Evolutionary conservation across 2,888 invertebrate genomes (phyloP).

Genomic region (Drosophila sordidula): DNA sequence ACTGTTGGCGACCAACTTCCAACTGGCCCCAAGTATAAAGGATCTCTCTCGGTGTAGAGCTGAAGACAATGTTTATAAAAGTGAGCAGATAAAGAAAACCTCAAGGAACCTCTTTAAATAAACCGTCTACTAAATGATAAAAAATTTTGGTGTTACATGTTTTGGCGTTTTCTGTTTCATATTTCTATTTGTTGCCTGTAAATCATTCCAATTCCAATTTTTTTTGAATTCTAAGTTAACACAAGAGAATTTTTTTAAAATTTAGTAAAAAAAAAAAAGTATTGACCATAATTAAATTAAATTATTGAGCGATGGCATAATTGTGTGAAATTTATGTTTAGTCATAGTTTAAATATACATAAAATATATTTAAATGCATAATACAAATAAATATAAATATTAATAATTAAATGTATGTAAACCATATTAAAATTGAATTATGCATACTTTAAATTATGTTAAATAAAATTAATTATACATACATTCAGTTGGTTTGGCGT

Average conservation of each 20-base stretch:
- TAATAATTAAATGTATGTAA: constrained; percentile 75
- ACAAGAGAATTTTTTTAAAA: constrained; percentile 43
- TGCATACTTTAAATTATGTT: constrained; percentile 78
- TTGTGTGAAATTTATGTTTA: constrained; percentile 76
- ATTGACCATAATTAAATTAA: constrained; percentile 52
- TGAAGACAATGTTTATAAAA: constrained; percentile 32
- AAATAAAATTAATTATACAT: constrained; percentile 80
- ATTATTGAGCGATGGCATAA: constrained; percentile 61
- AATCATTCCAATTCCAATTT: constrained; percentile 70
- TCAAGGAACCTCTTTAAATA: constrained; percentile 43
- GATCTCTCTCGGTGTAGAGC: constrained; percentile 50
- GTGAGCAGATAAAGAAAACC: constrained; percentile 28
- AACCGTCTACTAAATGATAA: constrained; percentile 43
- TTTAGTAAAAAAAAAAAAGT: constrained; percentile 48
- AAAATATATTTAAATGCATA: constrained; percentile 79
- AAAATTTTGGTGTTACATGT: constrained; percentile 44
- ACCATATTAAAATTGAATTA: constrained; percentile 78
- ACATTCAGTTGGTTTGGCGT: background rate
- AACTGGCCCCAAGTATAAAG: constrained; percentile 22
- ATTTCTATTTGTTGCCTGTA: constrained; percentile 67
- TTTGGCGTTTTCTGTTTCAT: constrained; percentile 51
- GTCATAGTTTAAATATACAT: constrained; percentile 80
- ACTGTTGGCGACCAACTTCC: constrained; percentile 26
- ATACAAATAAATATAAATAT: constrained; percentile 60
- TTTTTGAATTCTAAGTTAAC: constrained; percentile 25